Evolutionary conservation across 1,140 invertebrate genomes (phyloP).

Genomic region (Drosophila tsacasi): DNA sequence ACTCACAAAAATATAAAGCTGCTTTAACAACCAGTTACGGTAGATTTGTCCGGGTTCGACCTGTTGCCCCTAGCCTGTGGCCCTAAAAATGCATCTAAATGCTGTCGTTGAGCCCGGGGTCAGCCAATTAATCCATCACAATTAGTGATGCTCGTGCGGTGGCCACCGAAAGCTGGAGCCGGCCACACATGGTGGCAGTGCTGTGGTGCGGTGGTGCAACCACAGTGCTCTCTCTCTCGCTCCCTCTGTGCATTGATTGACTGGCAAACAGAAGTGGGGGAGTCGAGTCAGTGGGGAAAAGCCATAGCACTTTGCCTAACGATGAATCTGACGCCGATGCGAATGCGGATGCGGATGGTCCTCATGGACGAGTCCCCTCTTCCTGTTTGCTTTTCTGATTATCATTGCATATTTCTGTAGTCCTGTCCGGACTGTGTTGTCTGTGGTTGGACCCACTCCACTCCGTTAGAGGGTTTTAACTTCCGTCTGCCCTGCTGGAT

Average conservation of each 20-base stretch:
- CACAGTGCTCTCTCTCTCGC: conserved; percentile 10
- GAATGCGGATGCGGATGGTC: conserved; percentile 28
- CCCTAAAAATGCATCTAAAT: conserved; percentile 35
- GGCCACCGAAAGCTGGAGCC: background rate
- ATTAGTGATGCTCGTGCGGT: conserved; percentile 23
- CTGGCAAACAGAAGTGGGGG: conserved; percentile 34
- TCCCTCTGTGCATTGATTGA: conserved; percentile 49
- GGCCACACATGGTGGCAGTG: conserved; percentile 1
- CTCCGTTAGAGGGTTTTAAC: conserved; percentile 14
- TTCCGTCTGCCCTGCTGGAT: conserved; percentile 18
- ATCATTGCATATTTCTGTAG: conserved; percentile 62
- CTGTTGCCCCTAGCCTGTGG: conserved; percentile 7
- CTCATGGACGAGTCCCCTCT: conserved; percentile 30
- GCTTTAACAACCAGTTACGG: background rate
- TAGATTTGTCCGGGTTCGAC: background rate
- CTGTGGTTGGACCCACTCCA: conserved; percentile 10
- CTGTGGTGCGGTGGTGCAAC: conserved; percentile 15
- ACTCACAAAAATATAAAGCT: background rate
- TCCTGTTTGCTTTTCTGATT: conserved; percentile 66
- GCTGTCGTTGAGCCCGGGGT: background rate
- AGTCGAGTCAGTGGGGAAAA: conserved; percentile 2
- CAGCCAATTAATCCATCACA: conserved; percentile 50
- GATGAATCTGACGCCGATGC: conserved; percentile 2
- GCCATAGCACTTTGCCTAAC: conserved; percentile 14
- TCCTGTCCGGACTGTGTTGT: conserved; percentile 20